Conservation (phyloP, 2,888 invertebrate genomes). For the Apotomis betuletana region DNA sequence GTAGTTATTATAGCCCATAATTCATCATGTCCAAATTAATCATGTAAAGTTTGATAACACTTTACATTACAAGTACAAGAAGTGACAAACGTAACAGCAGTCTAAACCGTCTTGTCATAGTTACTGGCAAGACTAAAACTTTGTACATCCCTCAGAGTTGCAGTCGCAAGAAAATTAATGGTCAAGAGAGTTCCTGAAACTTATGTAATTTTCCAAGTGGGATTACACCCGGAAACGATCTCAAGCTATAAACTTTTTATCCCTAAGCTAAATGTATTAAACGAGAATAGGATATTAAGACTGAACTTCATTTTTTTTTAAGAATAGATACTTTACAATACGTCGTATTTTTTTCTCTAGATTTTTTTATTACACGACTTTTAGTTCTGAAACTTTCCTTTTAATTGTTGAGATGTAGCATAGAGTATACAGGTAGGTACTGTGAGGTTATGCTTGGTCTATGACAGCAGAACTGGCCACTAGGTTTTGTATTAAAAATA, state of each 20-base stretch:
- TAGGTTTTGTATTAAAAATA: too few relatives aligned
- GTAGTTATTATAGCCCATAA: not conserved
- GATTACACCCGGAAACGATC: slow-evolving; percentile 14
- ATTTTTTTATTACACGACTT: too few relatives aligned
- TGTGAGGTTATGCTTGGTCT: too few relatives aligned
- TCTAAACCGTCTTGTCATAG: slow-evolving; percentile 11
- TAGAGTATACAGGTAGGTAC: not conserved
- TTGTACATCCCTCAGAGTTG: slow-evolving; percentile 20
- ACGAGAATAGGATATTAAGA: not conserved
- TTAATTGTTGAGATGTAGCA: too few relatives aligned
- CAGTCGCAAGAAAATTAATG: slow-evolving; percentile 27
- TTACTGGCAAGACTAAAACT: slow-evolving; percentile 7
- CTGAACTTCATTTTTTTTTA: not conserved
- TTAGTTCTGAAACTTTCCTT: too few relatives aligned
- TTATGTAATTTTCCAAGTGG: slow-evolving; percentile 21
- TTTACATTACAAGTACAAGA: not conserved
- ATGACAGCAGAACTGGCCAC: too few relatives aligned
- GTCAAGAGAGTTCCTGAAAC: slow-evolving; percentile 21
- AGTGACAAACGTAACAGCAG: not conserved
- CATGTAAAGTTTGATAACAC: not conserved
- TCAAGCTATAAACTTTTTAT: slow-evolving; percentile 11
- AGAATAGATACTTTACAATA: too few relatives aligned
- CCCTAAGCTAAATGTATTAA: slow-evolving; percentile 3
- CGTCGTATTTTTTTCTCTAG: too few relatives aligned
- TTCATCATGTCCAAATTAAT: not conserved